Conservation (phyloP, 2,113 vertebrate species). For the Dendropsophus ebraccatus region DNA sequence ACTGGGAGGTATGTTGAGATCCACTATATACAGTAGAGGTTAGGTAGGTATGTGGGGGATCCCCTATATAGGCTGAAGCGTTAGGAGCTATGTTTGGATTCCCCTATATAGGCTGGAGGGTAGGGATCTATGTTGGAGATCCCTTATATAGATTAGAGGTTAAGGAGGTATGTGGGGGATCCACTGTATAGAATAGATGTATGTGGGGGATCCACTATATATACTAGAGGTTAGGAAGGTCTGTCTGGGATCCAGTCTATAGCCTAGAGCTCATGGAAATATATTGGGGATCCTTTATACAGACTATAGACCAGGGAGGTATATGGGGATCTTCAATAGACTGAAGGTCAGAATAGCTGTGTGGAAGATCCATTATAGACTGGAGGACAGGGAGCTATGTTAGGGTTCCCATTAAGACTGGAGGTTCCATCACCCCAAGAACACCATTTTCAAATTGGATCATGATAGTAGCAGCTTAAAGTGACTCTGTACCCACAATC, state of each 20-base stretch:
- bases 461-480: no score
- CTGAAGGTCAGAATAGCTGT: not conserved
- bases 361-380: not conserved
- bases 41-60: not conserved
- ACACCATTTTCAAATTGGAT: no score
- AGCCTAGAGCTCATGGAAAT: not conserved
- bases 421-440: no score
- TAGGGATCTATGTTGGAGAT: no score
- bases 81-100: no score
- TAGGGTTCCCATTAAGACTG: not conserved
- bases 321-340: not conserved
- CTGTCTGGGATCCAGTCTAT: not conserved
- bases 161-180: not conserved
- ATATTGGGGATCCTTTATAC: not conserved
- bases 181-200: not conserved
- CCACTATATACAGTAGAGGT: not conserved
- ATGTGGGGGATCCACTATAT: not conserved
- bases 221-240: not conserved
- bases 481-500: no score
- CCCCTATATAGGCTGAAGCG: no score
- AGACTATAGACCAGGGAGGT: not conserved
- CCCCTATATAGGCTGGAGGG: no score
- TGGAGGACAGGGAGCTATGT: not conserved
- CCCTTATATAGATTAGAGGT: not conserved
- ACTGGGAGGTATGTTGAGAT: no score